Base-by-base conservation (phyloP, 1,140 invertebrate species). In the Drosophila grimshawi region DNA sequence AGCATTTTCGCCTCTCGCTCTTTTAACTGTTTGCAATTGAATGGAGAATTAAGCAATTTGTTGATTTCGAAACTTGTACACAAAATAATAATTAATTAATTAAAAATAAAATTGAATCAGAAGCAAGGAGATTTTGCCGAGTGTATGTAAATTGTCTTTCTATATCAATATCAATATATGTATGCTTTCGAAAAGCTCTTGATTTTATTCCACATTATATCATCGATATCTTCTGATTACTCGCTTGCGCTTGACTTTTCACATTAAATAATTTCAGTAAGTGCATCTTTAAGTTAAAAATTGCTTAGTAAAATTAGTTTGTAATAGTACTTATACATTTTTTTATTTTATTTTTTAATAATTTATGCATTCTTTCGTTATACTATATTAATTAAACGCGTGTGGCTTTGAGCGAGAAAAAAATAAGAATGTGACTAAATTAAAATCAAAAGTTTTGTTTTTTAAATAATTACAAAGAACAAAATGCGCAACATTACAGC, bases 391-490 rank as follows among this genome's bases (percentile, higher is more conserved):
- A 63, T 70, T 63, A 56, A 75, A 57, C 57, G 49, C 51, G 10
- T 66, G 68, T 66, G 41, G 46, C 70, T 62, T 70, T 71, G 78
- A 76, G 67, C 71, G 76, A 70, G 35, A 60, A 71, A 51, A 68
- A 68, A 53, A 37, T 59, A 55, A 48, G 52, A 60, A 71, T 60
- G 37, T 59, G 49, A 62, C 64, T 66, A 65, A 51, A 76, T 72
- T 80, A 80, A 85, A 85, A 80, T 55, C 35, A 49, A 69, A 56
- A 41, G 46, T 32, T 19, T 19, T 19, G 4, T 43, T 46, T 66
- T 32, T 64, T 56, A 41, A 63, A 67, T 81, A 82, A 70, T 79
- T 68, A 79, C 80, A 83, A 48, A 43, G 45, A 67, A 72, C 52
- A 59, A 74, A 65, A 11, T 61, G 60, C 45, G 77, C 69, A 78